Conservation (phyloP, 1,140 invertebrate genomes). For the Hycleus cichorii region DNA sequence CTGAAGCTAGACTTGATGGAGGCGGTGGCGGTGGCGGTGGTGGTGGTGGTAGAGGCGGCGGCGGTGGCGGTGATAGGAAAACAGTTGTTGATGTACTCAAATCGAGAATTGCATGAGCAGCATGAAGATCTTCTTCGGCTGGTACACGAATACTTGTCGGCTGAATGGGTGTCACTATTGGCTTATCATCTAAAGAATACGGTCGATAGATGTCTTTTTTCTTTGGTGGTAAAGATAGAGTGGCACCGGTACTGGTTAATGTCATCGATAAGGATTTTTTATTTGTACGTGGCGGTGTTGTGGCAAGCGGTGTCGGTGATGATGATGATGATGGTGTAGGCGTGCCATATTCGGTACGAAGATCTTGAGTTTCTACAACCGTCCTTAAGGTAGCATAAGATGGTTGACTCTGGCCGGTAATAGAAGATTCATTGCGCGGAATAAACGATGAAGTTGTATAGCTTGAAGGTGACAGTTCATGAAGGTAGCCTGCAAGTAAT, state of each 20-base stretch:
- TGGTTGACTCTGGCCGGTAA: slow-evolving; percentile 20
- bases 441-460: slow-evolving; percentile 38
- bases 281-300: slow-evolving; percentile 46
- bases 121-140: slow-evolving; percentile 70
- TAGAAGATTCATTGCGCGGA: slow-evolving; percentile 35
- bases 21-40: slow-evolving; percentile 22
- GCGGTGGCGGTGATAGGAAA: slow-evolving; percentile 44
- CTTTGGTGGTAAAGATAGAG: slow-evolving; percentile 73
- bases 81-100: slow-evolving; percentile 76
- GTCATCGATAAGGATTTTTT: slow-evolving; percentile 68
- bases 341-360: slow-evolving; percentile 37
- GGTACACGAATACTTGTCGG: slow-evolving; percentile 51
- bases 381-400: slow-evolving; percentile 63
- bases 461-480: slow-evolving; percentile 38
- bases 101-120: slow-evolving; percentile 79
- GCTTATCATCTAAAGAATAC: slow-evolving; percentile 67
- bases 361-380: slow-evolving; percentile 46
- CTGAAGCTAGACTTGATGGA: background rate
- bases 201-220: slow-evolving; percentile 84
- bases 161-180: slow-evolving; percentile 19
- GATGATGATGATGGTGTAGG: slow-evolving; percentile 12
- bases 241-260: slow-evolving; percentile 73
- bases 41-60: background rate
- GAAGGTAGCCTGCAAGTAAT: slow-evolving; percentile 44
- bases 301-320: slow-evolving; percentile 33